Percentiles rank a stretch among this genome's conserved stretches.
phyloP scores from a whole-genome alignment of 2,888 invertebrate species.

The Plemyria rubiginata region DNA sequence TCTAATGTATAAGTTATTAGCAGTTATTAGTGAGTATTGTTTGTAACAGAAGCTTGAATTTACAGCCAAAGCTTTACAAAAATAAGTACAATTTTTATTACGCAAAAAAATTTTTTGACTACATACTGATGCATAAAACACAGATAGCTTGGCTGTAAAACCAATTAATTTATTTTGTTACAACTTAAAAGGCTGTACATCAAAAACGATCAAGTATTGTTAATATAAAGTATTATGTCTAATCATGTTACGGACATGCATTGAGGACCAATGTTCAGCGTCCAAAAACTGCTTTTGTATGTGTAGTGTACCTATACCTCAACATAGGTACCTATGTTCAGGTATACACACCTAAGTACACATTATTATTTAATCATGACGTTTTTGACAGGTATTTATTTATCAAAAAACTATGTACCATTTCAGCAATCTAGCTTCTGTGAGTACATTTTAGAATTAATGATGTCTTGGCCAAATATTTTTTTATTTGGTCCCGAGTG shows the following conservation, averaged over 20 bases:
- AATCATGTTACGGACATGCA: background rate
- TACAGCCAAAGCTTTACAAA: constrained; percentile 53
- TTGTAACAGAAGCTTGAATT: constrained; percentile 55
- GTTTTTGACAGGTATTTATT: background rate
- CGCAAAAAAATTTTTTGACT: background rate
- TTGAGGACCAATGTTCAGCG: background rate
- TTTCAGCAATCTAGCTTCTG: background rate
- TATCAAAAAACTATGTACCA: background rate
- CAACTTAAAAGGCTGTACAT: constrained; percentile 25
- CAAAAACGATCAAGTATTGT: constrained; percentile 30
- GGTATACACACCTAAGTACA: too few species aligned
- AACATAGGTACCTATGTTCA: too few species aligned
- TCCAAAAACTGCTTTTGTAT: too few species aligned
- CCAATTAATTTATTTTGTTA: constrained; percentile 17
- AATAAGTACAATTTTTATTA: constrained; percentile 50
- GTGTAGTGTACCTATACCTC: too few species aligned
- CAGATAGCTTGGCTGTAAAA: constrained; percentile 15
- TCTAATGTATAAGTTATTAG: constrained; percentile 56
- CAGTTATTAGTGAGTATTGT: constrained; percentile 64
- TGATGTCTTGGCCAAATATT: too few species aligned
- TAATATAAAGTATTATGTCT: constrained; percentile 18
- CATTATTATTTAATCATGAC: too few species aligned
- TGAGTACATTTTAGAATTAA: background rate
- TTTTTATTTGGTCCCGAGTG: too few species aligned
- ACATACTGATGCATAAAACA: background rate